phyloP scores from a whole-genome alignment of 2,888 invertebrate genomes.

The Choristoneura rosaceana region DNA sequence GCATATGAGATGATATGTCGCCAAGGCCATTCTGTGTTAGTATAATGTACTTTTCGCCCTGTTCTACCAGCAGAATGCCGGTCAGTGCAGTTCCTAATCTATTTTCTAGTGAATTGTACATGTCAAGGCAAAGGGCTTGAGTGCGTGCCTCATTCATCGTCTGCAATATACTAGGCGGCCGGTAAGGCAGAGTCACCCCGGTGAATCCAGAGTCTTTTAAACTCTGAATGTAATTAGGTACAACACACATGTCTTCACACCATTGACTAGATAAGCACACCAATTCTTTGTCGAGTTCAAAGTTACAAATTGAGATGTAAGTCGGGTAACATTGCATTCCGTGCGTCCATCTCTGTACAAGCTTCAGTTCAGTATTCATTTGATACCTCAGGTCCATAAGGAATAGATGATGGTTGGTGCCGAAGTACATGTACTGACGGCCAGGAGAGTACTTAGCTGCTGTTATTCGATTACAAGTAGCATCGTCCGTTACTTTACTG shows the following conservation, averaged over 20 bases:
- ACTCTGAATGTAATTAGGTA: slow-evolving; percentile 66
- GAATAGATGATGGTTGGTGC: slow-evolving; percentile 72
- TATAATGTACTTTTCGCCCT: slow-evolving; percentile 63
- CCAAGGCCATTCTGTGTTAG: slow-evolving; percentile 76
- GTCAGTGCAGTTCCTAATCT: slow-evolving; percentile 66
- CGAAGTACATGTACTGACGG: slow-evolving; percentile 65
- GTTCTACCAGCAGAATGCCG: slow-evolving; percentile 62
- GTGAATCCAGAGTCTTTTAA: slow-evolving; percentile 53
- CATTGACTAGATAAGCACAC: slow-evolving; percentile 74
- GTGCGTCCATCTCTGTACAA: slow-evolving; percentile 85
- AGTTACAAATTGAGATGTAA: slow-evolving; percentile 66
- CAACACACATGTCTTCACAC: slow-evolving; percentile 74
- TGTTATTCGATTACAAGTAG: slow-evolving; percentile 66
- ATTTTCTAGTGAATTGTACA: slow-evolving; percentile 64
- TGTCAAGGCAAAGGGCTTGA: slow-evolving; percentile 64
- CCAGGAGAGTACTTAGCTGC: slow-evolving; percentile 63
- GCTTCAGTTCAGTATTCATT: slow-evolving; percentile 55
- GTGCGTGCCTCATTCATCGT: slow-evolving; percentile 64
- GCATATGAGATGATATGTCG: slow-evolving; percentile 68
- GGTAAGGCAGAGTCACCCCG: slow-evolving; percentile 67
- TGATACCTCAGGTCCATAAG: slow-evolving; percentile 68
- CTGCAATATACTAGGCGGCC: slow-evolving; percentile 68
- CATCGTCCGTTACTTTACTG: slow-evolving; percentile 60
- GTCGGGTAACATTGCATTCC: slow-evolving; percentile 82
- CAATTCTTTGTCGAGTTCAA: slow-evolving; percentile 69